phyloP scores from a whole-genome alignment of 2,888 invertebrate genomes.

The Oligia latruncula region DNA sequence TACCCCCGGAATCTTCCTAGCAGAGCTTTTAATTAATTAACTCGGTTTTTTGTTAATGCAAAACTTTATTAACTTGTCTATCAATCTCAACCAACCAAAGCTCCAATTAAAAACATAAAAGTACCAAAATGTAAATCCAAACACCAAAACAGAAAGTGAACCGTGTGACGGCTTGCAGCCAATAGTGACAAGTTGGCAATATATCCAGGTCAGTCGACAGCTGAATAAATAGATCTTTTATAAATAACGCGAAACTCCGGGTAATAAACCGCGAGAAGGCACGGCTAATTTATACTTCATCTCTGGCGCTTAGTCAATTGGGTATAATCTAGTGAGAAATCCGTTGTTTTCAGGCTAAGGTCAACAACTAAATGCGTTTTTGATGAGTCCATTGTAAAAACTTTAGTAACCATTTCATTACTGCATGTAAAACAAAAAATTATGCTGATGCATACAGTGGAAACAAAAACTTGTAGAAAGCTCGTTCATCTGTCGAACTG shows the following conservation, averaged over 20 bases:
- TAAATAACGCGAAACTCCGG: constrained; percentile 82
- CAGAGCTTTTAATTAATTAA: neutral
- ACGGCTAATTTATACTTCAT: constrained; percentile 77
- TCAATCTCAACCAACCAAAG: neutral
- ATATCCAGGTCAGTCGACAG: constrained; percentile 86
- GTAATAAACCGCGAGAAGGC: constrained; percentile 68
- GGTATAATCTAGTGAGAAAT: constrained; percentile 15
- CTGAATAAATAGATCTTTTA: constrained; percentile 88
- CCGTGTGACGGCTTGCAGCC: constrained; percentile 42
- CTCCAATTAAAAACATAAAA: neutral
- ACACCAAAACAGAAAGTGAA: constrained; percentile 53
- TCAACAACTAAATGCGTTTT: neutral
- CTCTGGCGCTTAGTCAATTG: constrained; percentile 42
- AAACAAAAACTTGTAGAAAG: constrained; percentile 51
- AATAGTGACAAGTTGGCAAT: constrained; percentile 78
- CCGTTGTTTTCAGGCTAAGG: constrained; percentile 22
- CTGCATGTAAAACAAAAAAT: constrained; percentile 13
- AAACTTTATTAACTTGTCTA: neutral
- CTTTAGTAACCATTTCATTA: neutral
- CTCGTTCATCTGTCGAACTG: constrained; percentile 59
- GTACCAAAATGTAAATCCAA: constrained; percentile 9
- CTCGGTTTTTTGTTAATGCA: neutral
- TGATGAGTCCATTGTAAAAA: neutral
- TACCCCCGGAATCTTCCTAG: neutral
- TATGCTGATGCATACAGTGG: constrained; percentile 2